A percentile compares a stretch with the other conserved stretches of the same genome.
phyloP scores from a whole-genome alignment of 2,888 invertebrate genomes.

The Anthrax anthrax region DNA sequence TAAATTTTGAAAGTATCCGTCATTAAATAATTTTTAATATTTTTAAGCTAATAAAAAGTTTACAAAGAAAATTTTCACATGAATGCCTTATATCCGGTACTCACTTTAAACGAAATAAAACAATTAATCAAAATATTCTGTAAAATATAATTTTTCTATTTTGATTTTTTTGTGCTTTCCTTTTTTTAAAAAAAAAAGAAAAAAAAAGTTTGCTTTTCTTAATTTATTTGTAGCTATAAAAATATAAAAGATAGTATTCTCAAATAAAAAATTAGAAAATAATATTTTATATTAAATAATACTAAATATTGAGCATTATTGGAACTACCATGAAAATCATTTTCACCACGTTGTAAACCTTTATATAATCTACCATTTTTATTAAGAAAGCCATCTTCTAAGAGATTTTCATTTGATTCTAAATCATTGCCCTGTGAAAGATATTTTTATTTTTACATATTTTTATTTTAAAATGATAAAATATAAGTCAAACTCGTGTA shows the following conservation, averaged over 20 bases:
- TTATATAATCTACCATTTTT: conserved; percentile 32
- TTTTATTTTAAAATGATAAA: background rate
- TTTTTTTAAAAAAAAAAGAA: too few species aligned
- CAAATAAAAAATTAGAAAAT: background rate
- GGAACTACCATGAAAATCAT: conserved; percentile 19
- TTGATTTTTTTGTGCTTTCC: too few species aligned
- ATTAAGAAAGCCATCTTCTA: conserved; percentile 30
- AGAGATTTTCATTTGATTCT: conserved; percentile 28
- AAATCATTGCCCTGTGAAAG: conserved; percentile 26
- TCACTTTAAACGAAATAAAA: too few species aligned
- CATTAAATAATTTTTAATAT: too few species aligned
- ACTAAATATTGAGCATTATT: conserved; percentile 14
- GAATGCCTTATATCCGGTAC: too few species aligned
- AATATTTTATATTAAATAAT: background rate
- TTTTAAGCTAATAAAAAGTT: too few species aligned
- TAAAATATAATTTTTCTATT: too few species aligned
- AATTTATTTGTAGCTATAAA: background rate
- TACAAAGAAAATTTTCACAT: too few species aligned
- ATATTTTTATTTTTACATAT: background rate
- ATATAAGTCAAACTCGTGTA: too few species aligned
- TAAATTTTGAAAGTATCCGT: too few species aligned
- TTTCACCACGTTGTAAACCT: conserved; percentile 8
- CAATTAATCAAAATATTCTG: too few species aligned
- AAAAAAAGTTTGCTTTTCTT: too few species aligned
- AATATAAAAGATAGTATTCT: background rate